These are phyloP conservation scores for Crypturellus undulatus DNA, from an alignment of 2,113 vertebrate species.

Conservation along the genomic window DNA sequence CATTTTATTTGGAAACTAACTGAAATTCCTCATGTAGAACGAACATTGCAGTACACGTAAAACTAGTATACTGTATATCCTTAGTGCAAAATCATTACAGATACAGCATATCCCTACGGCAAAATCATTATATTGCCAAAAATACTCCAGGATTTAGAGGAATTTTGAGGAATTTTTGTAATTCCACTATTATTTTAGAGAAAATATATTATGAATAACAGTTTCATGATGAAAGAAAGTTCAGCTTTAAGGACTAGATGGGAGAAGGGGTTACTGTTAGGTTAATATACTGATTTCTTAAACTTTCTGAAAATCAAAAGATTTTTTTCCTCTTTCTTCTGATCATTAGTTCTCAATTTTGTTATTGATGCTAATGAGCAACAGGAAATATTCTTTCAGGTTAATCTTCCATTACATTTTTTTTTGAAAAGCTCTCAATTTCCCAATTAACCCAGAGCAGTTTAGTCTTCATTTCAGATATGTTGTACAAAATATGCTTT, in stretches of 20 bases:
- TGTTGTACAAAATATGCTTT: neutral
- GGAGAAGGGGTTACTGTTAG: neutral
- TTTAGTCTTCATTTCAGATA: neutral
- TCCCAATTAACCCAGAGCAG: neutral
- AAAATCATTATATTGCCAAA: neutral
- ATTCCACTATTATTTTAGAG: neutral
- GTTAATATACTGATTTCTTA: neutral
- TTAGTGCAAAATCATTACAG: neutral
- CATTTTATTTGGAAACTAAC: slow-evolving; percentile 22
- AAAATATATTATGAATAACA: neutral
- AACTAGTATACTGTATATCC: neutral
- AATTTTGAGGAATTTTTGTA: neutral
- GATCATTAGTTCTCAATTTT: neutral
- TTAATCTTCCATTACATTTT: neutral
- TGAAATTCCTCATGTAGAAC: slow-evolving; percentile 33
- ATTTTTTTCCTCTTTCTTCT: neutral
- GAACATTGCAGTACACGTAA: slow-evolving; percentile 22
- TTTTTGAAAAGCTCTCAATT: neutral
- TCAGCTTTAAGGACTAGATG: neutral
- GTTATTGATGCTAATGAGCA: neutral
- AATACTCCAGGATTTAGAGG: neutral
- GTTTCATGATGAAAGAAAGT: neutral
- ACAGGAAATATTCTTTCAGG: neutral
- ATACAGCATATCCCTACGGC: neutral
- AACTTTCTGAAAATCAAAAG: neutral